A percentile compares a stretch with the other conserved stretches of the same genome.
phyloP scores from a whole-genome alignment of 2,797 vertebrate genomes.

The Poeciliopsis turneri region DNA sequence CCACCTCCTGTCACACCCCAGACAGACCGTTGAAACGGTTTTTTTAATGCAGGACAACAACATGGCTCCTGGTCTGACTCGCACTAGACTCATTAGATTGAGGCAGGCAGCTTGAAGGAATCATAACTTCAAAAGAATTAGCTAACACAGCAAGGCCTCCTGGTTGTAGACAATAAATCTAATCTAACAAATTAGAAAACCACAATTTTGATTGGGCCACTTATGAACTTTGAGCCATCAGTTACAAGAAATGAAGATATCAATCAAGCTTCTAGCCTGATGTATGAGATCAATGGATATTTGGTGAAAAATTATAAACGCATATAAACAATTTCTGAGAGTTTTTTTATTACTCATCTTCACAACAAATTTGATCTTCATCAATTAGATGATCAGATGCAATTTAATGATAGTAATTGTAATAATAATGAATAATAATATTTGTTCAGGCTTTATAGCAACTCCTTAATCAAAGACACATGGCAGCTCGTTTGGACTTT shows the following conservation, averaged over 20 bases:
- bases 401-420: background rate
- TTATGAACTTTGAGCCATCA: background rate
- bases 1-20: constrained; percentile 58
- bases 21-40: constrained; percentile 68
- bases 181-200: constrained; percentile 6
- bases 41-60: constrained; percentile 71
- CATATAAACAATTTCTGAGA: background rate
- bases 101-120: constrained; percentile 58
- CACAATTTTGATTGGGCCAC: background rate
- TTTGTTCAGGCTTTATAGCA: background rate
- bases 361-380: background rate
- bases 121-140: constrained; percentile 59
- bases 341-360: background rate
- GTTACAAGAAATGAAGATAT: background rate
- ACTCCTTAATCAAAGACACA: background rate
- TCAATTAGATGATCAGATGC: background rate
- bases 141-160: constrained; percentile 35
- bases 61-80: constrained; percentile 63
- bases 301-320: background rate
- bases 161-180: constrained; percentile 22
- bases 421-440: too few relatives aligned
- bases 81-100: constrained; percentile 67
- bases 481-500: too few relatives aligned
- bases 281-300: background rate
- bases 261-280: background rate